Percentiles rank a stretch among this genome's conserved stretches.
phyloP scores from a whole-genome alignment of 2,888 invertebrate genomes.

The Tinea semifulvella region DNA sequence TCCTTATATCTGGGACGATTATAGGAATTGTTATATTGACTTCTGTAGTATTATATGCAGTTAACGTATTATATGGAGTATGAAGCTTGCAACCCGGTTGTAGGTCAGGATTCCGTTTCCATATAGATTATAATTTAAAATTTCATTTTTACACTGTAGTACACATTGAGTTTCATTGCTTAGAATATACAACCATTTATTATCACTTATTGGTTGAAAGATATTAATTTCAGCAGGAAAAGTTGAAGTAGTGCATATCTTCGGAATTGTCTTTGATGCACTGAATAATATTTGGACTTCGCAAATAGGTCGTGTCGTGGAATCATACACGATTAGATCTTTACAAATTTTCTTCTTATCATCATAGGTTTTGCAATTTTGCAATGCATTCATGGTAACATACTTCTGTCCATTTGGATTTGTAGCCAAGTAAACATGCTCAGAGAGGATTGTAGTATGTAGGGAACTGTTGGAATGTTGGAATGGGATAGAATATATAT shows the following conservation, averaged over 20 bases:
- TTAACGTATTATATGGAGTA: slow-evolving; percentile 3
- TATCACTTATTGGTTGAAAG: slow-evolving; percentile 5
- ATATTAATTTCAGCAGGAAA: slow-evolving; percentile 14
- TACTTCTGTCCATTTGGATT: slow-evolving; percentile 22
- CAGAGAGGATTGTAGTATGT: slow-evolving; percentile 24
- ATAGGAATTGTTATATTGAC: neutral
- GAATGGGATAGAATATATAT: slow-evolving; percentile 25
- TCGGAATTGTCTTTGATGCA: slow-evolving; percentile 9
- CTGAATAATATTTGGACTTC: slow-evolving; percentile 13
- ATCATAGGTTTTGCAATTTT: slow-evolving; percentile 19
- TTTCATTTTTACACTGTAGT: slow-evolving; percentile 1
- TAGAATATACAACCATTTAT: slow-evolving; percentile 14
- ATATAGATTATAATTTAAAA: slow-evolving; percentile 2
- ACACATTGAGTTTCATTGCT: slow-evolving; percentile 1
- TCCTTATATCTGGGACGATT: slow-evolving; percentile 1
- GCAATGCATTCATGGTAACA: slow-evolving; percentile 21
- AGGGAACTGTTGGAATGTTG: slow-evolving; percentile 23
- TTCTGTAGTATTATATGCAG: neutral
- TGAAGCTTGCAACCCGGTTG: slow-evolving; percentile 9
- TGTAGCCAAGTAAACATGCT: slow-evolving; percentile 25
- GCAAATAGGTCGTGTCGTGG: slow-evolving; percentile 11
- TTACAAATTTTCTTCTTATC: neutral
- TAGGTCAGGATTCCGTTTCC: slow-evolving; percentile 12
- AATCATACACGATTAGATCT: slow-evolving; percentile 11
- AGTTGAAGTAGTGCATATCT: slow-evolving; percentile 7